Conservation (phyloP, 1,140 invertebrate genomes). For the Pinna nobilis region DNA sequence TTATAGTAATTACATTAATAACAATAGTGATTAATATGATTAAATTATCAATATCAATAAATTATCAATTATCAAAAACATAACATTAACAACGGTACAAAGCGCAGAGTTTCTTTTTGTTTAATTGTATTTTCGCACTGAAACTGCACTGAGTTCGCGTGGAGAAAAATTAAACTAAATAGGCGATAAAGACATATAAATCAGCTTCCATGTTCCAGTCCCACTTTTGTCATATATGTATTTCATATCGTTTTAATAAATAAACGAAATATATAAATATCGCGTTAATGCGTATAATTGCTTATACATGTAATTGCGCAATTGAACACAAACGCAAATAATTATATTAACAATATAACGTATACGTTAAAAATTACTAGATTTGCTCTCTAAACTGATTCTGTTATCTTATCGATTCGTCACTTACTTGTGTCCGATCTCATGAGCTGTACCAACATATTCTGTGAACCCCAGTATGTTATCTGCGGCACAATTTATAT, state of each 20-base stretch:
- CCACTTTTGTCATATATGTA: too few species aligned
- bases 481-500: background rate
- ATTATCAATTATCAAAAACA: background rate
- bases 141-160: too few species aligned
- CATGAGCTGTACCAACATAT: conserved; percentile 25
- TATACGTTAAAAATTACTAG: background rate
- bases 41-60: background rate
- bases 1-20: background rate
- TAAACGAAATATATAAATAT: background rate
- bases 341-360: background rate
- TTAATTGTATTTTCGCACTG: too few species aligned
- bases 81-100: background rate
- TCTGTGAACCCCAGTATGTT: background rate
- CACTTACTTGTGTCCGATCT: conserved; percentile 31
- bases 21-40: background rate
- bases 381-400: background rate
- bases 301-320: background rate
- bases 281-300: background rate
- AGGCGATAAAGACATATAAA: too few species aligned
- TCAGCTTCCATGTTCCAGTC: too few species aligned
- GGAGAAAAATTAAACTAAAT: too few species aligned
- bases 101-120: too few species aligned
- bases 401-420: background rate
- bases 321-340: background rate
- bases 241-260: too few species aligned